Evolutionary conservation across 1,140 invertebrate genomes (phyloP).

Genomic region (Pectinophora gossypiella): DNA sequence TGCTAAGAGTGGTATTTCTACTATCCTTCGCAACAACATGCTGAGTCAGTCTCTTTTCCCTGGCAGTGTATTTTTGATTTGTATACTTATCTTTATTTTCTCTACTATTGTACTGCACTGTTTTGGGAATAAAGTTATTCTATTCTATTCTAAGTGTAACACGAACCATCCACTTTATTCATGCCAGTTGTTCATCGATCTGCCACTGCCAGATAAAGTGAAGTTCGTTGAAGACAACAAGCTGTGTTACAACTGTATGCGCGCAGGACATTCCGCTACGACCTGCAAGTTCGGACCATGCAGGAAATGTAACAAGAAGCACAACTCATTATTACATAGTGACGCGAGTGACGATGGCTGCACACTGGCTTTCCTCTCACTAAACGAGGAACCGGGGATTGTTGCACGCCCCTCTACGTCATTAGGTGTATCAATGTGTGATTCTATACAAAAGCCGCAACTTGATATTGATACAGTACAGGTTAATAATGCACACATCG

Average conservation of each 20-base stretch:
- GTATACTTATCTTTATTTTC: too few relatives aligned
- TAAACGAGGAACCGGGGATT: too few relatives aligned
- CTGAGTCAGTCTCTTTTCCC: too few relatives aligned
- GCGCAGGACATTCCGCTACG: not conserved
- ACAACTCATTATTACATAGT: not conserved
- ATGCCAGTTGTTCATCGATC: not conserved
- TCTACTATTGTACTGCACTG: too few relatives aligned
- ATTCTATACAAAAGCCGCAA: not conserved
- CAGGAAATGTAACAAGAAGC: not conserved
- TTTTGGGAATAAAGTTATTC: too few relatives aligned
- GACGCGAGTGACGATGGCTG: not conserved
- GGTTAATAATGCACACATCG: not conserved
- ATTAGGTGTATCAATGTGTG: not conserved
- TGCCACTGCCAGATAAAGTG: not conserved
- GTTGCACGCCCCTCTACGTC: not conserved
- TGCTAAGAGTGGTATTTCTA: too few relatives aligned
- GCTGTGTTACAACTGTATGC: constrained; percentile 2
- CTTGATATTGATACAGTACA: too few relatives aligned
- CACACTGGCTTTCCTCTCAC: not conserved
- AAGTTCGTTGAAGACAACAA: constrained; percentile 4
- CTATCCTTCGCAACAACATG: too few relatives aligned
- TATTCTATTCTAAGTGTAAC: not conserved
- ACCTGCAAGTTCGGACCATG: constrained; percentile 2
- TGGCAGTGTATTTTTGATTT: too few relatives aligned
- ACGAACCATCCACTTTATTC: not conserved